Evolutionary conservation across 2,113 vertebrate genomes (phyloP).

Genomic region (Crotalus tigris): DNA sequence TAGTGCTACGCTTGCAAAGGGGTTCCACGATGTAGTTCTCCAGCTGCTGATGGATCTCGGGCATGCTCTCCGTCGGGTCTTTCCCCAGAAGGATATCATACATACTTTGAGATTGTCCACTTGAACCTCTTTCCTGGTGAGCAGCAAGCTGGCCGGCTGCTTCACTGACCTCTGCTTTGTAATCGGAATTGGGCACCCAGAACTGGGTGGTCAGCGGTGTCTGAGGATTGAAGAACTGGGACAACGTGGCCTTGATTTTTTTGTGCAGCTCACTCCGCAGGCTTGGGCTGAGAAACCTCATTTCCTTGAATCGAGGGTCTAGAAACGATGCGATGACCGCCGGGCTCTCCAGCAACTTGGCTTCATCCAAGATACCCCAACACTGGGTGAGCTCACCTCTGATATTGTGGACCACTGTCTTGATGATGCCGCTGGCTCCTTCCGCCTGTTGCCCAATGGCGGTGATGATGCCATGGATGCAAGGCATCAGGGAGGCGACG

Average conservation of each 20-base stretch:
- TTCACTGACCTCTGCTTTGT: not conserved
- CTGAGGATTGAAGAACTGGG: constrained; percentile 26
- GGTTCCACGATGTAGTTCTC: constrained; percentile 72
- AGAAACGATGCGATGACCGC: constrained; percentile 64
- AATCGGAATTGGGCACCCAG: not conserved
- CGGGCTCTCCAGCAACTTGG: constrained; percentile 50
- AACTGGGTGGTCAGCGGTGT: not conserved
- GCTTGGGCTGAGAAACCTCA: constrained; percentile 64
- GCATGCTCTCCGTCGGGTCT: constrained; percentile 66
- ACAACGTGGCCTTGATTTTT: constrained; percentile 58
- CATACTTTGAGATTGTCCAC: constrained; percentile 45
- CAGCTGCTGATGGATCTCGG: constrained; percentile 68
- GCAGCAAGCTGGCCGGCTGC: not conserved
- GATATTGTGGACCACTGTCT: constrained; percentile 52
- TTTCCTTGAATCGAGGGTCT: constrained; percentile 71
- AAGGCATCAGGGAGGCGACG: constrained; percentile 65
- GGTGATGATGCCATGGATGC: constrained; percentile 58
- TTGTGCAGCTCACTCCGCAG: constrained; percentile 58
- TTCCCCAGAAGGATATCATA: constrained; percentile 70
- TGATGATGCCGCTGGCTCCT: constrained; percentile 42
- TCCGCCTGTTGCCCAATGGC: constrained; percentile 57
- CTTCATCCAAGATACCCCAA: constrained; percentile 56
- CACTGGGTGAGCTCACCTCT: constrained; percentile 51
- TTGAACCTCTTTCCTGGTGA: constrained; percentile 2
- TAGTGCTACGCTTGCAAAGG: constrained; percentile 63